phyloP scores from a whole-genome alignment of 2,797 vertebrate genomes.

The Taeniopygia guttata region DNA sequence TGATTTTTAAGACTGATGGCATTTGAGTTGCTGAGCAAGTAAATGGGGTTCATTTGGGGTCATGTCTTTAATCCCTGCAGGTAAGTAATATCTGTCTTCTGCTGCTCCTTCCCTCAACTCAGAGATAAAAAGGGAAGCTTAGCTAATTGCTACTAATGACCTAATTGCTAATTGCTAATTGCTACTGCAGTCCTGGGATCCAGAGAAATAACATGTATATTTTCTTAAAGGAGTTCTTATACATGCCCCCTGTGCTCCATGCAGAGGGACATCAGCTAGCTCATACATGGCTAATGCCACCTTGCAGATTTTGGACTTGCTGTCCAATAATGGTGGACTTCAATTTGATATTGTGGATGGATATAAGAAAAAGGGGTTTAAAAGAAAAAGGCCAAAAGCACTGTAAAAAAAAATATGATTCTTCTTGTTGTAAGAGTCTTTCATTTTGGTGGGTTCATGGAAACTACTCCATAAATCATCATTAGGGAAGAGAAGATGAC shows the following conservation, averaged over 20 bases:
- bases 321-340: not conserved
- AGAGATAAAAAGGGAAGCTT: not conserved
- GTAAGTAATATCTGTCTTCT: not conserved
- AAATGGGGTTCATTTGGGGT: conserved; percentile 23
- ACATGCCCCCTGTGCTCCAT: accelerated
- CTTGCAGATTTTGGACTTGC: not conserved
- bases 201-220: not conserved
- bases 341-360: no score
- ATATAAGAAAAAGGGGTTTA: not conserved
- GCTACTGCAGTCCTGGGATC: not conserved
- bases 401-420: not conserved
- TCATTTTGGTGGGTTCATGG: not conserved
- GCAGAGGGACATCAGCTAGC: not conserved
- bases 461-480: not conserved
- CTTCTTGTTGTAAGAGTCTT: not conserved
- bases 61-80: not conserved
- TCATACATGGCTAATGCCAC: accelerated
- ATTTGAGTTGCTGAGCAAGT: conserved; percentile 39
- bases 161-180: not conserved
- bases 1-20: conserved; percentile 45
- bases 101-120: not conserved
- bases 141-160: not conserved
- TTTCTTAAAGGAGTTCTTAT: not conserved
- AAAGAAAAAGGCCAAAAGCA: not conserved
- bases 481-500: not conserved